phyloP scores from a whole-genome alignment of 1,140 invertebrate genomes.

The Cotesia typhae region DNA sequence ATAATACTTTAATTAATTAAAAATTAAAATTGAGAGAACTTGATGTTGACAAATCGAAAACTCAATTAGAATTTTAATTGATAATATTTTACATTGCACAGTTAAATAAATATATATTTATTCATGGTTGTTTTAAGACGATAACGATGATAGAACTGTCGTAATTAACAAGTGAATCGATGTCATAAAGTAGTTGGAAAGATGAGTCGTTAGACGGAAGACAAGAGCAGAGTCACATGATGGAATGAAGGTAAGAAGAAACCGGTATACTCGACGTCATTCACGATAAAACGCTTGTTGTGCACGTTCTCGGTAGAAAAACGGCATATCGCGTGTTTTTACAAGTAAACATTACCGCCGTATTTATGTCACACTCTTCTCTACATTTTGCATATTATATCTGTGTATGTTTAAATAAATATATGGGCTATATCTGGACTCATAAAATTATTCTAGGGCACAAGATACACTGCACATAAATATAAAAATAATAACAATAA shows the following conservation, averaged over 20 bases:
- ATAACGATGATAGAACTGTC: neutral
- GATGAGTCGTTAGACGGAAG: slow-evolving; percentile 12
- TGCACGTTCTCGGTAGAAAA: slow-evolving; percentile 31
- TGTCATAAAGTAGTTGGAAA: neutral
- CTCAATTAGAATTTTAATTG: neutral
- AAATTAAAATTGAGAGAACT: no score
- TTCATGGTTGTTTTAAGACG: neutral
- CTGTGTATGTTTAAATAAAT: no score
- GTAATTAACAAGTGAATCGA: neutral
- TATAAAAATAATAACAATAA: neutral
- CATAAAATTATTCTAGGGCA: no score
- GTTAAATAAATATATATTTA: no score
- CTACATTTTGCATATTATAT: no score
- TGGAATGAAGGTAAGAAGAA: slow-evolving; percentile 34
- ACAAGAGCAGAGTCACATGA: slow-evolving; percentile 16
- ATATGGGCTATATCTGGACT: no score
- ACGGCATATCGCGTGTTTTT: slow-evolving; percentile 26
- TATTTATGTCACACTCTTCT: neutral
- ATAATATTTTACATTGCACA: neutral
- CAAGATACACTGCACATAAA: neutral
- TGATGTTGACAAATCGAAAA: no score
- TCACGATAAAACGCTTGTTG: slow-evolving; percentile 34
- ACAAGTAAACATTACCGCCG: neutral
- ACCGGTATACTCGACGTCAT: slow-evolving; percentile 31
- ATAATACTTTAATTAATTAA: no score